phyloP scores from a whole-genome alignment of 2,113 vertebrate species.

The Thomomys bottae region DNA sequence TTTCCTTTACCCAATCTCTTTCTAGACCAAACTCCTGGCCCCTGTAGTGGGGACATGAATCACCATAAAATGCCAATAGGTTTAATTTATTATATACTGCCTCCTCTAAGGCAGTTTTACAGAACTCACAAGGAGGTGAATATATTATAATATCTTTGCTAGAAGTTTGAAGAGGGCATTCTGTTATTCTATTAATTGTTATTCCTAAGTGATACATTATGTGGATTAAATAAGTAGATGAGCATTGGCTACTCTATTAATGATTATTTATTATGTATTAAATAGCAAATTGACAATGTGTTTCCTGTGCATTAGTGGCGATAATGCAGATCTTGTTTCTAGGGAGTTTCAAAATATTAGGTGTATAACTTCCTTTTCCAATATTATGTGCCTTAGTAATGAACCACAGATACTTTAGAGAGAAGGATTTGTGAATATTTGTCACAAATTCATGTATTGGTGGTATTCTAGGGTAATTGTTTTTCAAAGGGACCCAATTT shows the following conservation, averaged over 20 bases:
- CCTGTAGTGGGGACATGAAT: background rate
- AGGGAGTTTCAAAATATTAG: background rate
- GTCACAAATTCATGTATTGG: background rate
- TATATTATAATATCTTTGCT: background rate
- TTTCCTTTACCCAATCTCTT: background rate
- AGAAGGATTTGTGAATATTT: background rate
- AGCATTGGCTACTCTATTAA: background rate
- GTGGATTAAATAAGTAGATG: background rate
- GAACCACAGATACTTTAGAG: background rate
- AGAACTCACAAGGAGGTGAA: background rate
- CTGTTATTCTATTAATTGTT: conserved; percentile 18
- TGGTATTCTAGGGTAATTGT: background rate
- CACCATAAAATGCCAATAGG: background rate
- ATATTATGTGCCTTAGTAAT: background rate
- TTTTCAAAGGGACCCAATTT: background rate
- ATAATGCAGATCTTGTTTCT: background rate
- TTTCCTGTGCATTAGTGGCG: background rate
- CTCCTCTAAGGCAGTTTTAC: background rate
- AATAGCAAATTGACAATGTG: background rate
- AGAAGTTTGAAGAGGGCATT: background rate
- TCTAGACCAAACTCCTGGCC: too few species aligned
- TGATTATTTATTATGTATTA: background rate
- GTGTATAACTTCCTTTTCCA: background rate
- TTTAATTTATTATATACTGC: background rate
- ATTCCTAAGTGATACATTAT: background rate